Base-by-base conservation (phyloP, 1,140 invertebrate species). In the Dolichoris vasculosae region DNA sequence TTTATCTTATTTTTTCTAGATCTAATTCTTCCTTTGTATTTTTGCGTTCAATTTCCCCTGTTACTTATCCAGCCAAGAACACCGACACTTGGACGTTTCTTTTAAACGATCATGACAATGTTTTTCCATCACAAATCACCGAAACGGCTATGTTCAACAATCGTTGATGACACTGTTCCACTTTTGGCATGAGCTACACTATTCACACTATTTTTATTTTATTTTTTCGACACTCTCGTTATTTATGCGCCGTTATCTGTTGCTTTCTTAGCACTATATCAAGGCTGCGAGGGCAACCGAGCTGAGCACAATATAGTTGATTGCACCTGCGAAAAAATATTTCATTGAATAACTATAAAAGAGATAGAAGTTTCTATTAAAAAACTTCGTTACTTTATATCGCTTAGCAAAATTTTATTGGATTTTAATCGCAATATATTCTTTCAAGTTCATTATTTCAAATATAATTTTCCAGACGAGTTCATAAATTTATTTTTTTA, bases 101-200 rank as follows among this genome's bases (percentile, higher is more conserved):
- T 1, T 48, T 64, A 17, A 32, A 30, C 71, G 35, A 51, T 38
- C 17, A 63, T 55, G 38, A 73, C 48, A 76, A 73, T 51, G 15
- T 76, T 76, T 51, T 26, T 26, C 55, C 82, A 76, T 83, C 69
- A 75, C 48, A 51, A 73, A 82, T 23, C 67, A 40, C 38, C 23
- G 15, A 13, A 32, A 23, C 17, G 20, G n/a, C 32, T 17, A 46
- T 40, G 46, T 35, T 55, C 64, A 7, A 82, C n/a, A 46, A 77
- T 73, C 69, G 38, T 3, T n/a, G 32, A 43, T 40, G 0, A 59
- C 23, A 59, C 55, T 9, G 23, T 2, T 59, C 40, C 38, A 67
- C 32, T 35, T 32, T 67, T 0, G 1, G 30, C 32, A 32, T 67
- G 11, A 11, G 1, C 6, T 32, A 67, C 30, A 35, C n/a, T 30